Base-by-base conservation (phyloP, 2,797 vertebrate genomes). In the Gallinago solitaria region DNA sequence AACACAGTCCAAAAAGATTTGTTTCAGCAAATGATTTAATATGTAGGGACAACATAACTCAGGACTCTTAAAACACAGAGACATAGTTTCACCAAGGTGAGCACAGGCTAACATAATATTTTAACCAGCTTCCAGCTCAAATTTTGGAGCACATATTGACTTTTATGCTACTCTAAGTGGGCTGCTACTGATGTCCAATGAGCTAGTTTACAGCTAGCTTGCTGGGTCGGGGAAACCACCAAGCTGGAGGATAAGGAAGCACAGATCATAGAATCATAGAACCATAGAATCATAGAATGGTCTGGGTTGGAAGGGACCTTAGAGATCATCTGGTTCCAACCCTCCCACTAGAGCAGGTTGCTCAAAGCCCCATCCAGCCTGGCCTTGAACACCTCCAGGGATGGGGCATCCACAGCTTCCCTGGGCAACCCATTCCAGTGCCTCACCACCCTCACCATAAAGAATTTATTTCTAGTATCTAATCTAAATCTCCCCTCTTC, bases 1-100 rank as follows among this genome's bases (percentile, higher is more conserved):
- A 60, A 19, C 60, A 45, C 7, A 76, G 75, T 74, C 88, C 67
- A 59, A 87, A 93, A 97, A 89, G 32, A 93, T 96, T 92, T 92
- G 6, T 76, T 82, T 91, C 90, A 89, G 75, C 39, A 90, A 79
- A 45, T 77, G 56, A 74, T 80, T 64, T 94, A 93, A 73, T 7
- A 37, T 1, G 0, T n/a, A 84, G 16, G 39, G 59, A 20, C 41
- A 89, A 63, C 4, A 1, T 48, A 86, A 70, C 25, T 65, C 37
- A 32, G 51, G 45, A 75, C 24, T 71, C 63, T 32, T 70, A 57
- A 85, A 89, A 35, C 8, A 39, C 9, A 45, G 43, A 80, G 41
- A 43, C 9, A 35, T 25, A 64, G 10, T 51, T 83, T 90, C 54
- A 78, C 17, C 11, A 43, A 54, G 11, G 56, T 81, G 19, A 81